Conservation (phyloP, 1,140 invertebrate species). For the Calliopsis andreniformis region DNA sequence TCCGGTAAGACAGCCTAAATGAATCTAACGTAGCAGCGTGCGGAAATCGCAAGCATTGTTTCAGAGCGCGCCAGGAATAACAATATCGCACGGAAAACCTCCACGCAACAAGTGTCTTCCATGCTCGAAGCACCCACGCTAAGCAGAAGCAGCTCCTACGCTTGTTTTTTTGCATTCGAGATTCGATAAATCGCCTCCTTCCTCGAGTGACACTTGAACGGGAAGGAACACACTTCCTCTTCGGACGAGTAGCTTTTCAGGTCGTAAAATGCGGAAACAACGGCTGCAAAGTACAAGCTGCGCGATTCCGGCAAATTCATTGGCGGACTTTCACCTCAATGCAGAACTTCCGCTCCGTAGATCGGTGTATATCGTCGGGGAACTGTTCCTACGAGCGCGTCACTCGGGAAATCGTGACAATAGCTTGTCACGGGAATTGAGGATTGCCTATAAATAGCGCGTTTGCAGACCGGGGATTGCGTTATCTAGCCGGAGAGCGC, state of each 20-base stretch:
- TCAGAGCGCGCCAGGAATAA: slow-evolving; percentile 37
- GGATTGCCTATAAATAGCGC: slow-evolving; percentile 30
- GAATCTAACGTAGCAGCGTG: slow-evolving; percentile 37
- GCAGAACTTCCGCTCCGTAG: neutral
- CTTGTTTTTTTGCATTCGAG: neutral
- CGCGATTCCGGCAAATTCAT: slow-evolving; percentile 9
- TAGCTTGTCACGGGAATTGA: slow-evolving; percentile 3
- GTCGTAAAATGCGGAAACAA: slow-evolving; percentile 20
- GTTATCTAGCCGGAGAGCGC: neutral
- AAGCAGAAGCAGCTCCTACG: neutral
- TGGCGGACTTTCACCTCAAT: slow-evolving; percentile 39
- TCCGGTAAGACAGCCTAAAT: slow-evolving; percentile 27
- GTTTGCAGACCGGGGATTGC: neutral
- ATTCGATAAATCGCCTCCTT: slow-evolving; percentile 1
- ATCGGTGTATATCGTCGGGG: neutral
- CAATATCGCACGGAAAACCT: neutral
- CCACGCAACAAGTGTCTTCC: neutral
- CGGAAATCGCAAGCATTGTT: slow-evolving; percentile 53
- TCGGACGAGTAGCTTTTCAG: slow-evolving; percentile 9
- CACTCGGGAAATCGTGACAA: slow-evolving; percentile 10
- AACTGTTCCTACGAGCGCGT: neutral
- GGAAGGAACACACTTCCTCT: neutral
- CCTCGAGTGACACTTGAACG: neutral
- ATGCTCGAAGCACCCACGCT: no score
- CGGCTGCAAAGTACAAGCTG: neutral